phyloP scores from a whole-genome alignment of 2,113 vertebrate genomes.

The Athene noctua region DNA sequence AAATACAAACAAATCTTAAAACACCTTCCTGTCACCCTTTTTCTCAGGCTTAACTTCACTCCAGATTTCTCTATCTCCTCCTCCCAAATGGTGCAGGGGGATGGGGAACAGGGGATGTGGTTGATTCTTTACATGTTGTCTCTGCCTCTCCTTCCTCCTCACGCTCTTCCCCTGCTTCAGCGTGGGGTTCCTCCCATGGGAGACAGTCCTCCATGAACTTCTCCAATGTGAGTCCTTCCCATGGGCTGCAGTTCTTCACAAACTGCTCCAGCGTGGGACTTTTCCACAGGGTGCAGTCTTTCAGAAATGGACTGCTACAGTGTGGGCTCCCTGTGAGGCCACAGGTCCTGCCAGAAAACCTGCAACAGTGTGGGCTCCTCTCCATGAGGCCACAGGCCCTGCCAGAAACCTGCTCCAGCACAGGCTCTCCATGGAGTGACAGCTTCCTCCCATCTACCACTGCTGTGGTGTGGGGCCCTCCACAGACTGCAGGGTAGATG shows the following conservation, averaged over 20 bases:
- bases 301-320: no score
- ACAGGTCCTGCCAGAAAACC: background rate
- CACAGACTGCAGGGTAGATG: fast-evolving
- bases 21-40: background rate
- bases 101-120: background rate
- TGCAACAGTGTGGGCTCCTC: background rate
- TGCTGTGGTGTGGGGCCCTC: background rate
- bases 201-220: background rate
- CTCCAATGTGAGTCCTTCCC: no score
- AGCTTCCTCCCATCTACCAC: background rate
- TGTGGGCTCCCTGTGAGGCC: no score
- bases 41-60: background rate
- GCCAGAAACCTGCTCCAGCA: background rate
- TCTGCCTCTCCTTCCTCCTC: background rate
- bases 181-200: fast-evolving
- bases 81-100: fast-evolving
- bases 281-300: no score
- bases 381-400: background rate
- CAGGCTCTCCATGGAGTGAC: fast-evolving
- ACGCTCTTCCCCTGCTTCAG: background rate
- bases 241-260: no score
- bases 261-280: no score
- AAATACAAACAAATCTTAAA: background rate
- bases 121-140: background rate
- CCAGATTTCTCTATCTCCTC: background rate